Conservation (phyloP, 2,888 invertebrate genomes). For the Hypsopygia costalis region DNA sequence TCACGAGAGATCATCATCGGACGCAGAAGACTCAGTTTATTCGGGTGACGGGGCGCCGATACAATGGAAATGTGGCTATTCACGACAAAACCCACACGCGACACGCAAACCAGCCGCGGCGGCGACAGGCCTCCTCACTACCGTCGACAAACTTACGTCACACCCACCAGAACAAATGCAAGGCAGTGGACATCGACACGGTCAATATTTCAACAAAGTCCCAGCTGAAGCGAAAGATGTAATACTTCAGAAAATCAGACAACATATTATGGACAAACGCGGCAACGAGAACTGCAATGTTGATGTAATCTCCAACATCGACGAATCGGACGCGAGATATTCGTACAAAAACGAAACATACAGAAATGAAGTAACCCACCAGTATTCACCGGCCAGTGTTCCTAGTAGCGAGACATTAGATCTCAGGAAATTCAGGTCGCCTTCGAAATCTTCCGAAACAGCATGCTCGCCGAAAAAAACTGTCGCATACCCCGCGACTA, state of each 20-base stretch:
- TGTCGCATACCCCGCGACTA: constrained; percentile 29
- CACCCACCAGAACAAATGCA: constrained; percentile 43
- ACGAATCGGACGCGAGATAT: constrained; percentile 47
- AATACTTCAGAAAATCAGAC: constrained; percentile 73
- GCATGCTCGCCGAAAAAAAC: constrained; percentile 38
- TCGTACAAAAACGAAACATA: constrained; percentile 54
- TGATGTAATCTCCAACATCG: constrained; percentile 38
- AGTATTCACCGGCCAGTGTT: constrained; percentile 42
- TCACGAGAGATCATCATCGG: constrained; percentile 67
- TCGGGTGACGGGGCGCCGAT: constrained; percentile 45
- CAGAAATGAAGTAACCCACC: constrained; percentile 47
- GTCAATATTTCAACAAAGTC: constrained; percentile 61
- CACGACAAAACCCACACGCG: constrained; percentile 31
- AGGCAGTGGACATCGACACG: constrained; percentile 43
- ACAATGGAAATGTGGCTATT: constrained; percentile 39
- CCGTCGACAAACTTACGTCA: constrained; percentile 64
- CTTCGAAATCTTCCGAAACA: constrained; percentile 38
- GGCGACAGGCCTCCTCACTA: constrained; percentile 70
- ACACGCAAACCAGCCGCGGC: constrained; percentile 40
- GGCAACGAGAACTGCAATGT: constrained; percentile 47
- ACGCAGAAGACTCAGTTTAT: constrained; percentile 65
- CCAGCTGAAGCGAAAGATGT: constrained; percentile 72
- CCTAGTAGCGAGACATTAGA: constrained; percentile 60
- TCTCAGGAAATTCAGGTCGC: constrained; percentile 68
- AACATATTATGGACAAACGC: constrained; percentile 76